Percentiles rank a stretch among this genome's conserved stretches.
Evolutionary conservation across 2,888 invertebrate genomes (phyloP).

Genomic region (Plemyria rubiginata): DNA sequence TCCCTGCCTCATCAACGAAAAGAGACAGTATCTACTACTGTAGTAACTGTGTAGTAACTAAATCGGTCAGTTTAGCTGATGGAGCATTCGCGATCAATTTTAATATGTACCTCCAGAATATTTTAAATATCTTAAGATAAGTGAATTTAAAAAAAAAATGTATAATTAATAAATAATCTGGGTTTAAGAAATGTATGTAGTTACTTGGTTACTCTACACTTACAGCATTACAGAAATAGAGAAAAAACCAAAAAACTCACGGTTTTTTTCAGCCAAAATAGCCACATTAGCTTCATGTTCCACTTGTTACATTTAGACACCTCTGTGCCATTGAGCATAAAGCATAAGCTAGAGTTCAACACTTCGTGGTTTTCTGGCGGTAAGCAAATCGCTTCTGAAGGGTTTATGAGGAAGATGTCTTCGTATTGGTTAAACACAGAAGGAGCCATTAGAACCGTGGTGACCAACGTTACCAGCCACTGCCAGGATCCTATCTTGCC

Average conservation of each 20-base stretch:
- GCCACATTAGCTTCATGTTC: conserved; percentile 67
- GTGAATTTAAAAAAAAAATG: too few species aligned
- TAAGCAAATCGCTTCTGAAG: conserved; percentile 57
- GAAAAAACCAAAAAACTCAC: conserved; percentile 49
- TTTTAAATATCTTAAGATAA: too few species aligned
- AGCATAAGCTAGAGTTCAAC: conserved; percentile 62
- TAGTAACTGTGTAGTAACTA: too few species aligned
- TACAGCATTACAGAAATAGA: neutral
- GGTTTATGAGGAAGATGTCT: conserved; percentile 65
- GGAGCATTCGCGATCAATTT: too few species aligned
- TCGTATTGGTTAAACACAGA: conserved; percentile 68
- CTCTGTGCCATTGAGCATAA: conserved; percentile 55
- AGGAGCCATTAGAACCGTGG: conserved; percentile 59
- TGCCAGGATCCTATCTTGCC: conserved; percentile 76
- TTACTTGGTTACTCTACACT: too few species aligned
- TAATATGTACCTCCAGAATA: too few species aligned
- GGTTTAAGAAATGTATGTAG: too few species aligned
- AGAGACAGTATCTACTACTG: too few species aligned
- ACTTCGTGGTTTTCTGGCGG: conserved; percentile 48
- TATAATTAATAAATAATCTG: too few species aligned
- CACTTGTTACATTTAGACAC: conserved; percentile 58
- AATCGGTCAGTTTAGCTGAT: too few species aligned
- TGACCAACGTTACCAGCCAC: conserved; percentile 68
- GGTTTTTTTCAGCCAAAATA: conserved; percentile 69
- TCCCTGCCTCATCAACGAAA: too few species aligned